Evolutionary conservation across 2,888 invertebrate species (phyloP).

Genomic region (Labia minor): DNA sequence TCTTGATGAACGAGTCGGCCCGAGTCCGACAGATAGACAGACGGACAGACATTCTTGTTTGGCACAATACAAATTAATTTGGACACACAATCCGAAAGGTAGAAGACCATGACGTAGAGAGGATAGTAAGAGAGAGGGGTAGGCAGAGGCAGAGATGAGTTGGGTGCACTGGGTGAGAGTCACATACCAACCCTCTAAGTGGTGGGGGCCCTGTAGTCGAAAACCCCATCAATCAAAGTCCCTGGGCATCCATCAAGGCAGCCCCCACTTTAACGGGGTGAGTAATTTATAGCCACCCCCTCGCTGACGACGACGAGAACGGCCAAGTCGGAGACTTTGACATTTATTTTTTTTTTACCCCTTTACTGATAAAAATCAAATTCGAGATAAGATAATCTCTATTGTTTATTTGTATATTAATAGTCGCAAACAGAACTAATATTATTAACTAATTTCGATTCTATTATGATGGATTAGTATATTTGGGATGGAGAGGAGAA

Average conservation of each 20-base stretch:
- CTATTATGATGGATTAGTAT: background rate
- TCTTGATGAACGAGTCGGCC: background rate
- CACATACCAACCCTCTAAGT: conserved; percentile 13
- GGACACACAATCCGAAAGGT: conserved; percentile 13
- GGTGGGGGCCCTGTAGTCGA: background rate
- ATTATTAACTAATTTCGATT: conserved; percentile 1
- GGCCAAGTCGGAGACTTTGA: background rate
- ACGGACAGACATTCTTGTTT: conserved; percentile 7
- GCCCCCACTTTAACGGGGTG: background rate
- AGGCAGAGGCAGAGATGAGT: too few relatives aligned
- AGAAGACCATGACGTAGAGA: conserved; percentile 2
- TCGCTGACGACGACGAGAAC: background rate
- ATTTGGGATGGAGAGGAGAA: background rate
- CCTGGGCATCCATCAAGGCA: conserved; percentile 2
- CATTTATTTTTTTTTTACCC: background rate
- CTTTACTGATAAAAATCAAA: background rate
- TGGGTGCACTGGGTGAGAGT: background rate
- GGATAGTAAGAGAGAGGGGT: too few relatives aligned
- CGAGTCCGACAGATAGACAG: background rate
- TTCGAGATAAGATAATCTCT: background rate
- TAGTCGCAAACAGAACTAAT: background rate
- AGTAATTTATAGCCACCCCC: conserved; percentile 4
- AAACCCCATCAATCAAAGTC: conserved; percentile 13
- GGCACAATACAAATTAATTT: conserved; percentile 7
- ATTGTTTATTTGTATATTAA: conserved; percentile 4